These are phyloP conservation scores for Mus spretus DNA, from an alignment of 2,797 vertebrate genomes.

Conservation along the genomic window DNA sequence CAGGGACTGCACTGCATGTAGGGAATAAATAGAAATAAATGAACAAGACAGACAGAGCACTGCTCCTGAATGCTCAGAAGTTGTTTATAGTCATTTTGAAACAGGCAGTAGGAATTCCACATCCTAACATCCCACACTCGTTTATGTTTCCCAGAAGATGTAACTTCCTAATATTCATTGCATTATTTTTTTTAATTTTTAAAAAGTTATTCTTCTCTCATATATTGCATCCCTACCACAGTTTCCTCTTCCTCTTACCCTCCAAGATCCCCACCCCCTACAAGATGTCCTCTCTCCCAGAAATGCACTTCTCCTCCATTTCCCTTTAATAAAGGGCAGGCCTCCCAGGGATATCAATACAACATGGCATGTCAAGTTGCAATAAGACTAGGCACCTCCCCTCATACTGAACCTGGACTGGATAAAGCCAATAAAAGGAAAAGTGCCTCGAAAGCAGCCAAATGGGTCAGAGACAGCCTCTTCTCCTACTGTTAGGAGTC, in stretches of 20 bases:
- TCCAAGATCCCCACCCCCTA: neutral
- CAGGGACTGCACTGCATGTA: neutral
- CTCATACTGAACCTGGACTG: neutral
- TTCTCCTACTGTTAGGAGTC: neutral
- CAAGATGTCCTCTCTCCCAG: neutral
- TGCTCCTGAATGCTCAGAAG: neutral
- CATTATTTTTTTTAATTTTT: neutral
- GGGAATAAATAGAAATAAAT: neutral
- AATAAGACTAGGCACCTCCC: neutral
- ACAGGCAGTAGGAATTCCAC: neutral
- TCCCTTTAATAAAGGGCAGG: neutral
- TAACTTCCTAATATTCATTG: neutral
- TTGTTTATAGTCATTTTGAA: neutral
- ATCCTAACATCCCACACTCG: neutral
- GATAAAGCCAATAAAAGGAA: neutral
- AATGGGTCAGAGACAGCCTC: neutral
- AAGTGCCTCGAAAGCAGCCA: neutral
- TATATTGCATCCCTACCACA: neutral
- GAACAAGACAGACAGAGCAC: neutral
- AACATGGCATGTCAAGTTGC: neutral
- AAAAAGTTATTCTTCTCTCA: neutral
- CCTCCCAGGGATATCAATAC: neutral
- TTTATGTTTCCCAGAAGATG: conserved; percentile 32
- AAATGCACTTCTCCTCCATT: neutral
- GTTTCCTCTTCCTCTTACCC: neutral